Percentiles rank a stretch among this genome's conserved stretches.
Evolutionary conservation across 2,888 invertebrate genomes (phyloP).

Genomic region (Neoaliturus tenellus): DNA sequence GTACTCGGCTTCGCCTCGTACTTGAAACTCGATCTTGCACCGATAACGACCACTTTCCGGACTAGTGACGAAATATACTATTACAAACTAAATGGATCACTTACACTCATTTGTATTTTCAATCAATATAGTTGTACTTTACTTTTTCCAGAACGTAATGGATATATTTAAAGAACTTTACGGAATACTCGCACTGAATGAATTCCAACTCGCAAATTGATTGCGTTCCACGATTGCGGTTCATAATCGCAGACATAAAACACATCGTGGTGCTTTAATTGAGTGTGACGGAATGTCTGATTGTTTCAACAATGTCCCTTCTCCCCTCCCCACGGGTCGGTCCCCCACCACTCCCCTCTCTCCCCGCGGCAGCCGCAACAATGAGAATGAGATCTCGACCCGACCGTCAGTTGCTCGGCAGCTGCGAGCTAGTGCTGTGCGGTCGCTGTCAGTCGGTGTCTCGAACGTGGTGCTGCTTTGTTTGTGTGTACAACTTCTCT

Average conservation of each 20-base stretch:
- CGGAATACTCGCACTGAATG: neutral
- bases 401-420: conserved; percentile 17
- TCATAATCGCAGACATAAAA: neutral
- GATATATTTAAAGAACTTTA: too few species aligned
- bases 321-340: conserved; percentile 1
- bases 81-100: too few species aligned
- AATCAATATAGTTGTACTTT: too few species aligned
- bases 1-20: too few species aligned
- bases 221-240: neutral
- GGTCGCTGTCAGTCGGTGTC: neutral
- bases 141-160: too few species aligned
- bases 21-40: too few species aligned
- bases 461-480: conserved; percentile 30
- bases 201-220: neutral
- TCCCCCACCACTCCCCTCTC: neutral
- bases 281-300: conserved; percentile 45
- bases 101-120: too few species aligned
- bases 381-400: too few species aligned
- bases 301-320: conserved; percentile 50
- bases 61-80: too few species aligned
- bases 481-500: too few species aligned
- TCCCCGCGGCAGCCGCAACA: conserved; percentile 42
- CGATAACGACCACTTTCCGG: too few species aligned
- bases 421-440: neutral
- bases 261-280: conserved; percentile 16